Conservation (phyloP, 2,113 vertebrate species). For the Prionailurus bengalensis region DNA sequence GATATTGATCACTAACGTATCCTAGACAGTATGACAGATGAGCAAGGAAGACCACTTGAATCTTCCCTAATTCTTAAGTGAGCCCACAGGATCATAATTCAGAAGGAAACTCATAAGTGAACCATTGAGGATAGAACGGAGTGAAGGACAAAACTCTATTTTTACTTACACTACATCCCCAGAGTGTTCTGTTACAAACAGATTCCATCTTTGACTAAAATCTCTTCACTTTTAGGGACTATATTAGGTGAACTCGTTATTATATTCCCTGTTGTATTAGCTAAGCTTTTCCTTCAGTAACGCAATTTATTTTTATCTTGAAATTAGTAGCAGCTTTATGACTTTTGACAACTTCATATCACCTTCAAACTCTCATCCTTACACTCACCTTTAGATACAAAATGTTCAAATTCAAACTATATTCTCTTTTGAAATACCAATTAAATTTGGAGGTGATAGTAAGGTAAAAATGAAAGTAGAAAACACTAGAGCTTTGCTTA, state of each 20-base stretch:
- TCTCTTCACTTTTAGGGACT: conserved; percentile 74
- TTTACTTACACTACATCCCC: conserved; percentile 55
- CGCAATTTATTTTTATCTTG: conserved; percentile 82
- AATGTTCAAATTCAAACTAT: conserved; percentile 78
- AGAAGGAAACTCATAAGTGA: conserved; percentile 68
- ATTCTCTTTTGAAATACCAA: conserved; percentile 80
- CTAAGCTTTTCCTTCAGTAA: conserved; percentile 78
- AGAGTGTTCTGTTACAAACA: conserved; percentile 75
- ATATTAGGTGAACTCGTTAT: conserved; percentile 77
- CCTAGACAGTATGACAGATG: neutral
- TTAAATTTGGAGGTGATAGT: conserved; percentile 84
- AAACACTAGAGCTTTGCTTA: conserved; percentile 79
- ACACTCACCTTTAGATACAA: conserved; percentile 79
- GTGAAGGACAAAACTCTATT: conserved; percentile 78
- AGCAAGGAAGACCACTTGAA: neutral
- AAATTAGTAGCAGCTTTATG: conserved; percentile 83
- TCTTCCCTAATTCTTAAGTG: conserved; percentile 26
- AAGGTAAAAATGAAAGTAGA: conserved; percentile 81
- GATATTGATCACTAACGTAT: conserved; percentile 31
- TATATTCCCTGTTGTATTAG: conserved; percentile 75
- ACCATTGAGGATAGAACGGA: conserved; percentile 34
- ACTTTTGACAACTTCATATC: conserved; percentile 83
- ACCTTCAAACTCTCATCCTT: conserved; percentile 82
- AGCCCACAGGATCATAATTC: neutral
- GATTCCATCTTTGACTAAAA: conserved; percentile 76